These are phyloP conservation scores for Squalus acanthias DNA, from an alignment of 2,797 vertebrate species.

Conservation along the genomic window DNA sequence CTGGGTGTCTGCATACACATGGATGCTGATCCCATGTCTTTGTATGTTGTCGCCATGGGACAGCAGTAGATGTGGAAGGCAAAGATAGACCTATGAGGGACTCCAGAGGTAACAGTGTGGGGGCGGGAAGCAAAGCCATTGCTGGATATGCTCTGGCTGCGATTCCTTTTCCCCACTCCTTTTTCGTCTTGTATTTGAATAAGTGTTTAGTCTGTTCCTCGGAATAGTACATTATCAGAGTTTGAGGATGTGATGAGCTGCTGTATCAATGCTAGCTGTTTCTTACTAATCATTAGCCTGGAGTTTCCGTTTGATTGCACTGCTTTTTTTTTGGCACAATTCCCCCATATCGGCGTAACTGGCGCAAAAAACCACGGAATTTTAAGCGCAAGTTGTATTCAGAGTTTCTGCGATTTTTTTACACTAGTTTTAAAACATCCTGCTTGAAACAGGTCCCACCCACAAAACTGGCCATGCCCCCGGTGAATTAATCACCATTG, in stretches of 20 bases:
- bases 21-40: neutral
- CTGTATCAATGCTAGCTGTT: neutral
- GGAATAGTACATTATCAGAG: neutral
- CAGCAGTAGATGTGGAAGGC: neutral
- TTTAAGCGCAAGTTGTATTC: neutral
- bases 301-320: neutral
- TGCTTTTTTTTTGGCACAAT: neutral
- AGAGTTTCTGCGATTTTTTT: neutral
- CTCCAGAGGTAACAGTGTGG: neutral
- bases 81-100: neutral
- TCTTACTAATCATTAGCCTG: neutral
- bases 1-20: neutral
- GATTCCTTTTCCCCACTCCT: neutral
- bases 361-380: neutral
- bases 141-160: neutral
- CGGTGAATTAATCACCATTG: neutral
- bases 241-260: neutral
- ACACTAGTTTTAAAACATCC: too few species aligned
- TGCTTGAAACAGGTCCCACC: too few species aligned
- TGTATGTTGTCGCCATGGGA: neutral
- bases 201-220: neutral
- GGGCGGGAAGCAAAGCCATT: neutral
- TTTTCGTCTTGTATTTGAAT: neutral
- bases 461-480: too few species aligned
- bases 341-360: neutral